Evolutionary conservation across 2,888 invertebrate genomes (phyloP), one percentile per base, ranked within the genome.

Genomic region (Axea sp.): DNA sequence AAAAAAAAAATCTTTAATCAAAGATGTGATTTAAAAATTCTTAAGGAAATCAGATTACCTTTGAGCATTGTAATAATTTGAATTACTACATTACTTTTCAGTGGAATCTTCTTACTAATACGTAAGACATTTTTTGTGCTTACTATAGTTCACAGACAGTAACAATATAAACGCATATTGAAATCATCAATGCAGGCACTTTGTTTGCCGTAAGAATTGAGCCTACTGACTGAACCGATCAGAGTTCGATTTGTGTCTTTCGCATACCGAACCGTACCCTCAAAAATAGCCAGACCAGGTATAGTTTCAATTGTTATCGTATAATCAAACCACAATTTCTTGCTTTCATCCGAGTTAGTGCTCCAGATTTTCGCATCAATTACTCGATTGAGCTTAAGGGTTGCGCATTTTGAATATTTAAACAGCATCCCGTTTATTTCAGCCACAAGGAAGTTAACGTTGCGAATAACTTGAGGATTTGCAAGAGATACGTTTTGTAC

Each of bases 201-300:
- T 86, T 95, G 95, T 51, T 91, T 90, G n/a, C 94, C 94, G 83
- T 95, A 95, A 28, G 93, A 88, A 86, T 95, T 95, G 49, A 95
- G 90, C 47, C 95, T 90, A 84, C 94, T 94, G 39, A 95, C 90
- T 19, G 93, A 92, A 11, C 95, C 96, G 0, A 92, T 89, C 0
- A 94, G 85, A 86, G 90, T 91, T 0, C 65, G 76, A 9, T 80
- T 80, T 12, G 82, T 78, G 45, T 86, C 87, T 6, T 80, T 81
- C 12, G 84, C 86, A 78, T 88, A 86, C 14, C 92, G 88, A 3
- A 96, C 89, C 0, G 96, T 95, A 0, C 93, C 94, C 86, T 97
- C 96, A 84, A 96, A 96, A 39, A 93, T 87, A 0, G 91, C 95
- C 37, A 88, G 89, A 0, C 95, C 93, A 0, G 95, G 95, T 28